Evolutionary conservation across 2,888 invertebrate genomes (phyloP).

Genomic region (Hirtodrosophila cameraria): DNA sequence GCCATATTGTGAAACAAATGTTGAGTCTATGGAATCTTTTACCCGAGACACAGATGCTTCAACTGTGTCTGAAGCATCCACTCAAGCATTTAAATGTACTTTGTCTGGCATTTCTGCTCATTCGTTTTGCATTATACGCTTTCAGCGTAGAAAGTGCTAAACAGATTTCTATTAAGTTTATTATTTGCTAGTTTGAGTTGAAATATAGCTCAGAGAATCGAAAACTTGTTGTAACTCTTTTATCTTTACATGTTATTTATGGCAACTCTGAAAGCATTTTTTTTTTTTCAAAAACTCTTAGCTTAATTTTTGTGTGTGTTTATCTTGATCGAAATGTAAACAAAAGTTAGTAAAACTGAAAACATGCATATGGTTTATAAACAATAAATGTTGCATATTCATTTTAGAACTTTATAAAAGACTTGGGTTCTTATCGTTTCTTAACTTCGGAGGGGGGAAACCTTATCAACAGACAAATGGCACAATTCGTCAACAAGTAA

Average conservation of each 20-base stretch:
- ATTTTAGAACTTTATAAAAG: slow-evolving; percentile 11
- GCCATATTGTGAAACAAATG: not conserved
- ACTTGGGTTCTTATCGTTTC: slow-evolving; percentile 32
- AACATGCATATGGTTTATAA: slow-evolving; percentile 11
- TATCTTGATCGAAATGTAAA: slow-evolving; percentile 25
- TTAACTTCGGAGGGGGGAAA: slow-evolving; percentile 21
- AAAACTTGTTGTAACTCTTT: not conserved
- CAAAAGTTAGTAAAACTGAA: slow-evolving; percentile 11
- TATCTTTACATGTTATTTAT: not conserved
- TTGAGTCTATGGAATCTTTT: slow-evolving; percentile 6
- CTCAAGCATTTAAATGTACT: slow-evolving; percentile 6
- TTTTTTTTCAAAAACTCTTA: not conserved
- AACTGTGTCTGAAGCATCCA: slow-evolving; percentile 5
- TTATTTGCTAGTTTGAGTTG: not conserved
- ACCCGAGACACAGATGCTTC: slow-evolving; percentile 1
- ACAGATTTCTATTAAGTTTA: not conserved
- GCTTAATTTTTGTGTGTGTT: slow-evolving; percentile 18
- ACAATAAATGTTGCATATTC: not conserved
- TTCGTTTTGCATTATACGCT: not conserved
- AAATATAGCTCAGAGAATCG: too few species aligned
- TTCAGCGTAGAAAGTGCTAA: not conserved
- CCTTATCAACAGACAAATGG: slow-evolving; percentile 45
- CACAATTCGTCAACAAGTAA: not conserved
- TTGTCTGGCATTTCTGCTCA: slow-evolving; percentile 6
- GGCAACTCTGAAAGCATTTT: not conserved